These are phyloP conservation scores for Uromys caudimaculatus DNA, from an alignment of 2,797 vertebrate genomes.

Conservation along the genomic window DNA sequence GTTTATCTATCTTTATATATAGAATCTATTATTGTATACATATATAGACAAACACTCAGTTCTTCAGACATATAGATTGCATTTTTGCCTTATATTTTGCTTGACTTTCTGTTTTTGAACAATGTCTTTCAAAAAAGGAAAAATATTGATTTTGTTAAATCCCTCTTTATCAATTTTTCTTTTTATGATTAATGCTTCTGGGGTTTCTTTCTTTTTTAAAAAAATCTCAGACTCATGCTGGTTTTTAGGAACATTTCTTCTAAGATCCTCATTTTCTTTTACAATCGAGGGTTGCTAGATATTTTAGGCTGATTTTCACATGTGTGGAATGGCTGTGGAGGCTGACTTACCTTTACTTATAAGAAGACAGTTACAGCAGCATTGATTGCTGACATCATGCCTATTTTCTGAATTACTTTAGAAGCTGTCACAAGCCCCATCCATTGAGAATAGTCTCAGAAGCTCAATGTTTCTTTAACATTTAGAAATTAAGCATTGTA, in stretches of 20 bases:
- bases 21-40: not conserved
- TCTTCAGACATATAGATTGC: not conserved
- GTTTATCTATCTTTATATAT: not conserved
- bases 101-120: not conserved
- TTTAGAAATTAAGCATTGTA: not conserved
- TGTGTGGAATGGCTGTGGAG: not conserved
- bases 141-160: conserved; percentile 1
- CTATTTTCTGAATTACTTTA: not conserved
- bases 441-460: not conserved
- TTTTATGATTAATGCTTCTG: not conserved
- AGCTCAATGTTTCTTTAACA: not conserved
- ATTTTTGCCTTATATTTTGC: not conserved
- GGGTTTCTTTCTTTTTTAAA: not conserved
- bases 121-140: not conserved
- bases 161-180: not conserved
- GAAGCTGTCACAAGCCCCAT: not conserved
- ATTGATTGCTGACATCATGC: not conserved
- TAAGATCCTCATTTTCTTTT: not conserved
- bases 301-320: not conserved
- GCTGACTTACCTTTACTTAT: not conserved
- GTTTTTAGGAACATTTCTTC: not conserved
- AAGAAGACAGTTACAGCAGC: not conserved
- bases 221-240: not conserved
- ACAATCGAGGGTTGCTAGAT: not conserved
- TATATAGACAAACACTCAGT: not conserved